These are phyloP conservation scores for Dromius quadrimaculatus DNA, from an alignment of 2,888 invertebrate genomes.

Conservation along the genomic window DNA sequence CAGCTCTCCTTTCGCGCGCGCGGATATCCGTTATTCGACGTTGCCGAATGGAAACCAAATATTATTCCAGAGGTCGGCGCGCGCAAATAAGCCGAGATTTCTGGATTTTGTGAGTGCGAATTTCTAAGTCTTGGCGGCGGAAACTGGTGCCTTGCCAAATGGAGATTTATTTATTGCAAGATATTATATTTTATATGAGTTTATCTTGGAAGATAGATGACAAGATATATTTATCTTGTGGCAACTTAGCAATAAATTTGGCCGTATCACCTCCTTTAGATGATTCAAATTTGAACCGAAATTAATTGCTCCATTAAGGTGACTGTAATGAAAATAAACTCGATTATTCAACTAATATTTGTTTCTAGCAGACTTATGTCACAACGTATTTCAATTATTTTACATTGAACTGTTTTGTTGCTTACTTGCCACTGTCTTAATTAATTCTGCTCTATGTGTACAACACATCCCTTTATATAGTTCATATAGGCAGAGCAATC, in stretches of 20 bases:
- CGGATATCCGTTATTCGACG: constrained; percentile 38
- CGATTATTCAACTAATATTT: too few relatives aligned
- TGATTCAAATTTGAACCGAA: constrained; percentile 5
- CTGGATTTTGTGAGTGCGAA: constrained; percentile 41
- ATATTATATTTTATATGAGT: constrained; percentile 30
- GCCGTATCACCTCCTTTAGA: constrained; percentile 13
- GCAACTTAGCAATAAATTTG: constrained; percentile 1
- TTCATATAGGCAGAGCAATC: too few relatives aligned
- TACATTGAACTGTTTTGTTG: too few relatives aligned
- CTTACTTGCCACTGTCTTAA: too few relatives aligned
- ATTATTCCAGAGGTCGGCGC: constrained; percentile 47
- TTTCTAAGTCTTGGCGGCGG: neutral
- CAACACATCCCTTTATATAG: too few relatives aligned
- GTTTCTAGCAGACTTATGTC: too few relatives aligned
- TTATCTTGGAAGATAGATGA: constrained; percentile 32
- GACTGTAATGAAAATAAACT: too few relatives aligned
- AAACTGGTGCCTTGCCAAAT: constrained; percentile 11
- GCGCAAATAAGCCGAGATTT: constrained; percentile 51
- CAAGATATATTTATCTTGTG: constrained; percentile 21
- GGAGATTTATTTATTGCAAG: constrained; percentile 20
- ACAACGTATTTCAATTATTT: too few relatives aligned
- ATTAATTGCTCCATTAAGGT: too few relatives aligned
- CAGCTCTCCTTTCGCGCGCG: neutral
- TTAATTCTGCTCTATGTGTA: too few relatives aligned
- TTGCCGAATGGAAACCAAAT: constrained; percentile 48